phyloP scores from a whole-genome alignment of 2,888 invertebrate species.

The Reticulitermes lucifugus region DNA sequence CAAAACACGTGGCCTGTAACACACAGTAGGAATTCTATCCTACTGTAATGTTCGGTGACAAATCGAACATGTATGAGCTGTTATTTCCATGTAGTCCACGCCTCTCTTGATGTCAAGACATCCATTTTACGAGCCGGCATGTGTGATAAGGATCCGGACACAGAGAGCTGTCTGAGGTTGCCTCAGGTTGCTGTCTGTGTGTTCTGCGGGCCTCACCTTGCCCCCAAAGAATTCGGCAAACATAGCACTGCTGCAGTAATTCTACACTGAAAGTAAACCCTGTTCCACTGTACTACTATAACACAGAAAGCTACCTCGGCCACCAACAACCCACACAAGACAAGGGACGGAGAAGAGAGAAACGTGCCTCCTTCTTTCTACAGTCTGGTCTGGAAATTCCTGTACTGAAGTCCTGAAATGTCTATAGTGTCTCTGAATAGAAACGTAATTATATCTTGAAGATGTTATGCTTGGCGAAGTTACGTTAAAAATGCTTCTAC shows the following conservation, averaged over 20 bases:
- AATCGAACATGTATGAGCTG: too few relatives aligned
- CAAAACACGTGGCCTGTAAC: too few relatives aligned
- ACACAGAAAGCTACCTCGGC: constrained; percentile 1
- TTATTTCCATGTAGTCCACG: not conserved
- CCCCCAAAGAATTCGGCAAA: constrained; percentile 43
- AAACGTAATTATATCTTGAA: too few relatives aligned
- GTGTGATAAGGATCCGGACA: not conserved
- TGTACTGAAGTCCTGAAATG: not conserved
- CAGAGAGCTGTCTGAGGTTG: constrained; percentile 4
- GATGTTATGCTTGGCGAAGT: too few relatives aligned
- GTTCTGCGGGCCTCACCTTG: constrained; percentile 24
- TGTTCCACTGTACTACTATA: not conserved
- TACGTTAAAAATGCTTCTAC: too few relatives aligned
- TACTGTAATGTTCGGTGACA: too few relatives aligned
- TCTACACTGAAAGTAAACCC: constrained; percentile 41
- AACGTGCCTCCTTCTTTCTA: not conserved
- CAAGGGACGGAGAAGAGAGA: not conserved
- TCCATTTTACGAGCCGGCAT: not conserved
- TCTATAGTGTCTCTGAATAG: too few relatives aligned
- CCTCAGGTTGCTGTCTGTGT: constrained; percentile 7
- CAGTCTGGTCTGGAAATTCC: not conserved
- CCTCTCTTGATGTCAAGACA: not conserved
- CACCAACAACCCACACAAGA: not conserved
- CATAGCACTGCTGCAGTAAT: constrained; percentile 28
- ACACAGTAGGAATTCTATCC: too few relatives aligned